A percentile compares a stretch with the other conserved stretches of the same genome.
These are phyloP conservation scores for Rhynchophorus ferrugineus DNA, from an alignment of 1,140 invertebrate genomes.

Conservation along the genomic window DNA sequence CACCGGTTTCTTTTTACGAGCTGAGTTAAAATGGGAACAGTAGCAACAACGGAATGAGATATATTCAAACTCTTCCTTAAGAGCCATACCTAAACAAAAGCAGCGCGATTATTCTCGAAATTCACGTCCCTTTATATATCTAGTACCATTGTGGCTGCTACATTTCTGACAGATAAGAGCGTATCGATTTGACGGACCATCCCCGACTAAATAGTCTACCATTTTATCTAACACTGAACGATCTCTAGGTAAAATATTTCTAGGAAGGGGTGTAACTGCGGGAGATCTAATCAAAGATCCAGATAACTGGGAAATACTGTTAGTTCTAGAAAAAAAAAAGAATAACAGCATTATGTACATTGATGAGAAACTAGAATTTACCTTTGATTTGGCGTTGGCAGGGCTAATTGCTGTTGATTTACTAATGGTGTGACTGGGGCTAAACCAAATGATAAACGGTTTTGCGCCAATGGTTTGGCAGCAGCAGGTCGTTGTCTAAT, in stretches of 20 bases:
- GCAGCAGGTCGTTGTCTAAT: not conserved
- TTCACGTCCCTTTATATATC: not conserved
- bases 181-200: slow-evolving; percentile 89
- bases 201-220: slow-evolving; percentile 89
- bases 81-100: slow-evolving; percentile 78
- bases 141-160: slow-evolving; percentile 77
- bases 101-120: too few relatives aligned
- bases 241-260: slow-evolving; percentile 44
- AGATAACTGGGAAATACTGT: not conserved
- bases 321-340: not conserved
- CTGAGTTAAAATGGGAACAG: slow-evolving; percentile 75
- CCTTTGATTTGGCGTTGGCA: slow-evolving; percentile 4
- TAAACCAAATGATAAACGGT: not conserved
- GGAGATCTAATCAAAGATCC: slow-evolving; percentile 25
- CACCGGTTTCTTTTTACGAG: slow-evolving; percentile 70
- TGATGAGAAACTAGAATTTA: not conserved
- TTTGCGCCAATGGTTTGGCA: not conserved
- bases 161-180: slow-evolving; percentile 91
- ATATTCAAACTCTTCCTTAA: slow-evolving; percentile 94
- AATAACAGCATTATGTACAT: not conserved
- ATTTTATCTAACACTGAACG: slow-evolving; percentile 71
- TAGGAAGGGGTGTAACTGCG: slow-evolving; percentile 43
- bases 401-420: not conserved
- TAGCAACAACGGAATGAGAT: slow-evolving; percentile 85
- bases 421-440: not conserved